These are phyloP conservation scores for Leptinotarsa lineolata DNA, from an alignment of 1,140 invertebrate genomes.

Conservation along the genomic window DNA sequence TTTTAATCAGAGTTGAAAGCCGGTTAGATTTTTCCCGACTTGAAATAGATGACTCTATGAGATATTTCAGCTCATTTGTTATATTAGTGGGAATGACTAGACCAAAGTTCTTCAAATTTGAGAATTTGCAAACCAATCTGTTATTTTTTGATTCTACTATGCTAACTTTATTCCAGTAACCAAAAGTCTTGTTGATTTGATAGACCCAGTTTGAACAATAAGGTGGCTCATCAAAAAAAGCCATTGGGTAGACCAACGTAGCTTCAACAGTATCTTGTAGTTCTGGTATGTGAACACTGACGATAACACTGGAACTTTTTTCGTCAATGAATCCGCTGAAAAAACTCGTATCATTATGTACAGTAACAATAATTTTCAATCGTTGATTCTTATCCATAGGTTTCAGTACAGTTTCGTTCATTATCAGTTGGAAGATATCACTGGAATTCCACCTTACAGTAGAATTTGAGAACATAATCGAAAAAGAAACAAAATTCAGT, in stretches of 20 bases:
- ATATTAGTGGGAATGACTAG: neutral
- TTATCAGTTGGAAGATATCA: too few relatives aligned
- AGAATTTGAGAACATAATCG: too few relatives aligned
- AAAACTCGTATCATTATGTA: neutral
- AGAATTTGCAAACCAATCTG: slow-evolving; percentile 26
- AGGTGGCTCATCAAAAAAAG: neutral
- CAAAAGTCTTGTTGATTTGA: neutral
- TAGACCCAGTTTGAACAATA: slow-evolving; percentile 35
- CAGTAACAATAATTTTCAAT: neutral
- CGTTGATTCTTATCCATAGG: slow-evolving; percentile 2
- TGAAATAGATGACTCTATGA: neutral
- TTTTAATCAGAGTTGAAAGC: neutral
- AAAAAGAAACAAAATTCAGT: neutral
- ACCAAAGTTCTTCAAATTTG: slow-evolving; percentile 31
- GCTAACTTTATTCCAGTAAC: neutral
- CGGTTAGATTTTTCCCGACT: too few relatives aligned
- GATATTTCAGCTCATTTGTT: neutral
- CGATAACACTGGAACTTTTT: neutral
- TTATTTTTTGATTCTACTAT: too few relatives aligned
- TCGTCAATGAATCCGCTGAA: neutral
- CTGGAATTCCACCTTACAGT: too few relatives aligned
- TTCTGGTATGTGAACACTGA: neutral
- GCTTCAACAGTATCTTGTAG: neutral
- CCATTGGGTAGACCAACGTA: neutral
- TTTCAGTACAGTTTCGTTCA: slow-evolving; percentile 18